Base-by-base conservation (phyloP, 2,113 vertebrate genomes). In the Cavia porcellus region DNA sequence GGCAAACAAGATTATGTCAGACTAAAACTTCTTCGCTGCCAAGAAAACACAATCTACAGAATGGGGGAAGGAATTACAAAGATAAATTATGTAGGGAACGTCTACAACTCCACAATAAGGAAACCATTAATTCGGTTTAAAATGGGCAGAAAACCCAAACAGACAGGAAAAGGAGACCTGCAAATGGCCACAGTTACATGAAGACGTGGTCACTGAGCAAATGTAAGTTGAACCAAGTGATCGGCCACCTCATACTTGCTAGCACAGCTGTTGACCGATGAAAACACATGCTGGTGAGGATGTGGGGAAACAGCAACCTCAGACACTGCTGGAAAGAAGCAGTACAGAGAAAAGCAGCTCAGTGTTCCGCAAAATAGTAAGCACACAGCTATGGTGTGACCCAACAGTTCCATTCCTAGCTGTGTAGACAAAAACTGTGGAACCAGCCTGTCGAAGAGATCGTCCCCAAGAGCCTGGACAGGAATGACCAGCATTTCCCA, bases 231-330 rank as follows among this genome's bases (percentile, higher is more conserved):
- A 59, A 30, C 30, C 2, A 45, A 20, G 15, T 5, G 47, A 20
- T 1, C 6, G 6, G 9, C 30, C 0, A 5, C 17, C 30, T 55
- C 6, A 14, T 42, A n/a, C 9, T 15, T 61, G 14, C 47, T 35
- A 68, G 14, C 57, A 20, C 11, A 10, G 42, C 61, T 81, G 7
- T 25, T 17, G 14, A 32, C 61, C 57, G 66, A 75, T 13, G 24
- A 30, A 66, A 12, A 38, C 2, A 22, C 35, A 17, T 70, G 7
- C 10, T 80, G 74, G 7, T 2, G 15, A 79, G 35, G n/a, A 55
- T 25, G 25, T 24, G 2, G 13, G 12, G 3, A 86, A 47, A 68
- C 5, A 6, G 7, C 5, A 32, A 8, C 5, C 20, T 55, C 25
- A 14, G 25, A 25, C 30, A 7, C 5, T 50, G 10, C 55, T 64